These are phyloP conservation scores for Ceyx cyanopectus DNA, from an alignment of 2,113 vertebrate genomes.

Conservation along the genomic window DNA sequence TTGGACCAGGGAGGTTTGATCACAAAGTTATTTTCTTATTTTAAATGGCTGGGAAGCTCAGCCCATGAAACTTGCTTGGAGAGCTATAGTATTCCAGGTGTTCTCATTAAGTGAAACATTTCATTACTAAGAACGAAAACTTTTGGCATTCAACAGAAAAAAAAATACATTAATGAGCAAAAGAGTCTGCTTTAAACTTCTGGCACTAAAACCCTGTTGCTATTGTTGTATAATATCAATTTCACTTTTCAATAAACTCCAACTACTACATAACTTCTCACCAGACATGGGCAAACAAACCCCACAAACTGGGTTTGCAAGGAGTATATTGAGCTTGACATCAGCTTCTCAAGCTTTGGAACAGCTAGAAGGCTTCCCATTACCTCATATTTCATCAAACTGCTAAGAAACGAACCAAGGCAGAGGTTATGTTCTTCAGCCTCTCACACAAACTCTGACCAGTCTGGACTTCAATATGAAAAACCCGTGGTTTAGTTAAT, in stretches of 20 bases:
- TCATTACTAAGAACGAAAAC: neutral
- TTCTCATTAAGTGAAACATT: neutral
- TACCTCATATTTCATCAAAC: neutral
- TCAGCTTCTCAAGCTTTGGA: neutral
- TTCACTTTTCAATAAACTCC: neutral
- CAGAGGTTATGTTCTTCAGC: neutral
- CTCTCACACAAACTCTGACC: neutral
- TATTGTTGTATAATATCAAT: neutral
- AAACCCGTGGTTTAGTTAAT: neutral
- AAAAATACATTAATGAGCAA: neutral
- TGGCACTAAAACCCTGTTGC: neutral
- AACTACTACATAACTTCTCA: neutral
- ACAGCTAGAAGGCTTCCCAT: neutral
- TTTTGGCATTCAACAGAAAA: neutral
- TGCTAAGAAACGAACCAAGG: neutral
- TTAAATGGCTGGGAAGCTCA: neutral
- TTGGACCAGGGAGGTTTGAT: neutral
- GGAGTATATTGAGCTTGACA: fast-evolving
- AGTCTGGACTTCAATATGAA: neutral
- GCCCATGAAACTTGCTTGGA: neutral
- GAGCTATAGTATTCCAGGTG: neutral
- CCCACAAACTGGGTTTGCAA: neutral
- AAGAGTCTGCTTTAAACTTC: neutral
- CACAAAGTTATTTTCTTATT: neutral
- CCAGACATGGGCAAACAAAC: neutral